These are phyloP conservation scores for Rynchops niger DNA, from an alignment of 2,113 vertebrate genomes.

Conservation along the genomic window DNA sequence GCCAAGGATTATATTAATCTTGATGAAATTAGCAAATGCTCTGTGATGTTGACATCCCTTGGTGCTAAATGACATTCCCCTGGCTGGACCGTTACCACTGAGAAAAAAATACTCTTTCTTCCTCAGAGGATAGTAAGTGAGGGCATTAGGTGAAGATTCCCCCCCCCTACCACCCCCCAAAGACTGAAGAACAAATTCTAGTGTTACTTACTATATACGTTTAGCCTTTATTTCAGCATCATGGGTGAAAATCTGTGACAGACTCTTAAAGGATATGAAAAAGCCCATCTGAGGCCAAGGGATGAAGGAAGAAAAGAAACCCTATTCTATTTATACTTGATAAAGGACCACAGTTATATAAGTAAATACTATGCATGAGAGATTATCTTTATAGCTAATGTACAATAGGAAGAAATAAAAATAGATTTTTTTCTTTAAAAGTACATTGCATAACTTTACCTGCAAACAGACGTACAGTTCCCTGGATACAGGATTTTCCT, in stretches of 20 bases:
- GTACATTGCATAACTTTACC: background rate
- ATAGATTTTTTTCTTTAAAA: background rate
- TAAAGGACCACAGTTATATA: background rate
- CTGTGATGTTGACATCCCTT: conserved; percentile 18
- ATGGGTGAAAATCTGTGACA: background rate
- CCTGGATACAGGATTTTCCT: background rate
- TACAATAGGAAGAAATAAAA: background rate
- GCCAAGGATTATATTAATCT: conserved; percentile 52
- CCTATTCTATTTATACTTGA: background rate
- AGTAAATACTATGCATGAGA: background rate
- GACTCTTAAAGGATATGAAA: background rate
- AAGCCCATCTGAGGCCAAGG: background rate
- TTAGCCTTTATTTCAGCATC: background rate
- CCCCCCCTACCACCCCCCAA: too few relatives aligned
- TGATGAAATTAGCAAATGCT: conserved; percentile 52
- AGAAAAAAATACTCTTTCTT: background rate
- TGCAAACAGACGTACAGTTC: background rate
- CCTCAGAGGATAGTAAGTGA: background rate
- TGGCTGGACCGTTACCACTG: background rate
- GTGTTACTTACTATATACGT: background rate
- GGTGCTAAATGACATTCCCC: conserved; percentile 12
- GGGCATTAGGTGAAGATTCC: background rate
- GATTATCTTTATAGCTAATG: background rate
- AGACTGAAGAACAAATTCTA: background rate
- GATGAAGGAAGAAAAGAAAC: background rate